Evolutionary conservation across 2,113 vertebrate species (phyloP), one percentile per base, ranked within the genome.

Genomic region (Notarius quadriscutis): DNA sequence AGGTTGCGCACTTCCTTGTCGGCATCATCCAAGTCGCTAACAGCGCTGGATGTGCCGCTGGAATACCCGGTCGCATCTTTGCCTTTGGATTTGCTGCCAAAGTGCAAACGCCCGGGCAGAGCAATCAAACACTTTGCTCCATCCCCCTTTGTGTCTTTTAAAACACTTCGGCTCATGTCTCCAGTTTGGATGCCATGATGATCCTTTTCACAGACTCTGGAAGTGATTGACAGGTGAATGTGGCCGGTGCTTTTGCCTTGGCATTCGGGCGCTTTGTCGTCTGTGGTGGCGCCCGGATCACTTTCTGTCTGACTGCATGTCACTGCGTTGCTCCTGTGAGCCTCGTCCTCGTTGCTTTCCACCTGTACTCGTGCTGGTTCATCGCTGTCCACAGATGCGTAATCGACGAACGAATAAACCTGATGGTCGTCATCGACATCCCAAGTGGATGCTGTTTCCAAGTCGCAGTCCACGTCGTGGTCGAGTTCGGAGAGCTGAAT

Each of bases 1-100:
- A 99, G 94, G 91, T 92, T 98, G 55, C 98, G 96, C 93, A 99
- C 98, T 92, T 99, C 98, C 87, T 98, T 97, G 93, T 99, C 98
- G 0, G 97, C 97, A 72, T 99, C 98, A 85, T 99, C 98, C 89
- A 97, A 94, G 89, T 99, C 98, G 80, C 98, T 99, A 85, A 97
- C 96, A 8, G 96, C 97, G 62, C 98, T 98, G 92, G 97, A 99
- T 57, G 96, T 96, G 0, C 97, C 96, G 86, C 98, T 99, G 48
- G 97, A 97, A 75, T 95, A 95, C 58, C 95, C 97, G 3, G 93
- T 94, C 5, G 95, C 92, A 89, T 96, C 96, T 83, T 91, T 96
- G 86, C 94, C 91, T 86, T 89, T 92, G 22, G 90, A 34, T 88
- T 95, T 97, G 74, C 94, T 95, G 71, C 96, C 94, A 77, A 96